Evolutionary conservation across 2,888 invertebrate species (phyloP), one percentile per base, ranked within the genome.

Genomic region (Spatulosminthurus flaviceps): DNA sequence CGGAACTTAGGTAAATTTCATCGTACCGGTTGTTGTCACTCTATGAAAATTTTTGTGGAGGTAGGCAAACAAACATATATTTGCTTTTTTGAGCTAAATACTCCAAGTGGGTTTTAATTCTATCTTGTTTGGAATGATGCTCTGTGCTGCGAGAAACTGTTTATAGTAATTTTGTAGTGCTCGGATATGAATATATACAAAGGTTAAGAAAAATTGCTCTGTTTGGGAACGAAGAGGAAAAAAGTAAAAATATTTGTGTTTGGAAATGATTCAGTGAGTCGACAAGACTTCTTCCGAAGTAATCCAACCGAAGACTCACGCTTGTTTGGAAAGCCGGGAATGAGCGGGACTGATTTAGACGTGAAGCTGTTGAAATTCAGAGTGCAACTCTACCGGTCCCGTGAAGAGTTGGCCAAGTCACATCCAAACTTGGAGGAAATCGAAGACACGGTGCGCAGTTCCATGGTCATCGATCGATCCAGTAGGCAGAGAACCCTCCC

Each of bases 391-490:
- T 78, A 80, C 80, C 82, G 83, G 79, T 82, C 83, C 69, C 82
- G 84, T 73, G 83, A 83, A 79, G 81, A 83, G 75, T 72, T 83
- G 79, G 77, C 83, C 66, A 83, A 81, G 76, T 80, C 79, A 51
- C 81, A 81, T 70, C 77, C 82, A 76, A 80, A 83, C 70, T 79
- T 84, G 81, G 81, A 83, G 61, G 82, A 81, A 67, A 82, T 81
- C 19, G 78, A 79, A 74, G 66, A 60, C 19, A 64, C 80, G 70
- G 84, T 84, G 85, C 85, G 83, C 84, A 84, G 81, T 81, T 82
- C 79, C 81, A 79, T 80, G 81, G 81, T 79, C 66, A 82, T 81
- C 81, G 83, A 85, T 85, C 84, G 84, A 81, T 81, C 78, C 73
- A 28, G 26, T 19, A 74, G 82, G 82, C 79, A 80, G 84, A 82